Base-by-base conservation (phyloP, 2,888 invertebrate species). In the Andrena praecox region DNA sequence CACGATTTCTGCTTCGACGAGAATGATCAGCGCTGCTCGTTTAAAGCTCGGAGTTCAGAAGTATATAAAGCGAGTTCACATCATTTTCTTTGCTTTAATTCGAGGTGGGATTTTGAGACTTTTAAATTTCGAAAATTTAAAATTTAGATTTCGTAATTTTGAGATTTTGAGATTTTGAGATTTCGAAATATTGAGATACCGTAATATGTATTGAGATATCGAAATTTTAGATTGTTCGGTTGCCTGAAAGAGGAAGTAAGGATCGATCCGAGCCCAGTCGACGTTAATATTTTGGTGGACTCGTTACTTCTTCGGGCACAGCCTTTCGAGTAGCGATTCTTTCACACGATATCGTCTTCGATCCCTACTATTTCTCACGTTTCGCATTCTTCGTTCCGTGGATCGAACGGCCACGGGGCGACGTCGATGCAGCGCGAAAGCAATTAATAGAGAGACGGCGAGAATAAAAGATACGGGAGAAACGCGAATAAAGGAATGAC, bases 341-440 rank as follows among this genome's bases (percentile, higher is more conserved):
- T 71, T n/a, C 42, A 62, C 60, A 42, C 8, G 20, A 66, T 20
- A 70, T 62, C 42, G 60, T 67, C 42, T 48, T 71, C 52, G 60
- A 71, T 48, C 42, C 62, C 52, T 60, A 59, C 31, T 27, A 31
- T 67, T 52, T 52, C 69, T 24, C 16, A 12, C 24, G 48, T 24
- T 8, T 24, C 2, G 8, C 50, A 29, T 64, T 33, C 12, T 42
- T 20, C 35, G 35, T 4, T 16, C 56, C 72, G 62, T 67, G 27
- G 7, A 73, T 63, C 56, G 67, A 80, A 42, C 16, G 27, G 60
- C 24, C 24, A 42, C 66, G 20, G 50, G 67, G 24, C 67, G n/a
- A 60, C 59, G 70, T 70, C 31, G 63, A 60, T 71, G 7, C 62
- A 42, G 35, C 20, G 72, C 16, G 33, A 79, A 62, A 72, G 54